Percentiles rank a stretch among this genome's conserved stretches.
These are phyloP conservation scores for Drosophila vallismaia DNA, from an alignment of 2,888 invertebrate genomes.

Conservation along the genomic window DNA sequence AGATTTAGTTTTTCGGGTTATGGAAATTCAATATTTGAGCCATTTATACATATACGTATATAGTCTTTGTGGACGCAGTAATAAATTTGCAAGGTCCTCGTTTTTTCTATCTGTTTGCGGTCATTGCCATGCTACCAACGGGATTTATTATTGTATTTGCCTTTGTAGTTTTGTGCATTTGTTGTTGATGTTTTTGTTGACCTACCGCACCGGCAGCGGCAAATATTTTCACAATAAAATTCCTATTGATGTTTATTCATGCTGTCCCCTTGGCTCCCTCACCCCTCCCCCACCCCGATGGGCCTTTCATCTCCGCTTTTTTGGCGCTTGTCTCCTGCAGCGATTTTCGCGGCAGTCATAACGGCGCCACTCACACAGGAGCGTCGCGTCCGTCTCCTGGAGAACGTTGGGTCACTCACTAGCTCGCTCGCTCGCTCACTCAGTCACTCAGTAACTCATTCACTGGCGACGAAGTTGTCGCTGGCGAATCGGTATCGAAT, in stretches of 20 bases:
- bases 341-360: slow-evolving; percentile 49
- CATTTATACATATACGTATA: neutral
- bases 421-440: neutral
- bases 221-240: slow-evolving; percentile 55
- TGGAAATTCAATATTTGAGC: slow-evolving; percentile 4
- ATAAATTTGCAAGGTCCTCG: slow-evolving; percentile 26
- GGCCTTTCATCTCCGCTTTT: slow-evolving; percentile 1
- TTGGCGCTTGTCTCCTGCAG: slow-evolving; percentile 12
- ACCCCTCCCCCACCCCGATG: slow-evolving; percentile 8
- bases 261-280: slow-evolving; percentile 13
- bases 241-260: slow-evolving; percentile 68
- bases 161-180: slow-evolving; percentile 1
- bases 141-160: neutral
- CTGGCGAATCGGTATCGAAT: slow-evolving; percentile 21
- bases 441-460: slow-evolving; percentile 10
- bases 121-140: slow-evolving; percentile 16
- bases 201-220: slow-evolving; percentile 30
- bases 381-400: neutral
- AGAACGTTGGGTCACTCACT: slow-evolving; percentile 5
- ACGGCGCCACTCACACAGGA: slow-evolving; percentile 52
- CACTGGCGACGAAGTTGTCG: slow-evolving; percentile 42
- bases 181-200: slow-evolving; percentile 10
- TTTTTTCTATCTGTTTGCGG: slow-evolving; percentile 24
- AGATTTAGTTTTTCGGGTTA: neutral
- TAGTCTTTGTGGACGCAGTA: neutral